Conservation (phyloP, 2,888 invertebrate species). For the Branchipolynoe longqiensis region DNA sequence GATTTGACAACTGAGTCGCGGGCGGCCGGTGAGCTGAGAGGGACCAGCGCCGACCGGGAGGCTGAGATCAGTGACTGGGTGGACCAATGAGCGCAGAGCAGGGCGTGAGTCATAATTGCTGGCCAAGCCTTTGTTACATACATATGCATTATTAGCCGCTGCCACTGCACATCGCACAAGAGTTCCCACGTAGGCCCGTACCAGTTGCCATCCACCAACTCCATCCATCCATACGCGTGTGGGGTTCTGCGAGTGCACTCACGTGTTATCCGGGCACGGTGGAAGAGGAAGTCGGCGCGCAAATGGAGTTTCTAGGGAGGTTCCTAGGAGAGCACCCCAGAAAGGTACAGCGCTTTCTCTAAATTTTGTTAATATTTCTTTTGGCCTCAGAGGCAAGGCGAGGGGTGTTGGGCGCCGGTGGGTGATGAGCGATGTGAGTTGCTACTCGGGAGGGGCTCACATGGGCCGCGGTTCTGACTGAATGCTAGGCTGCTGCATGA, state of each 20-base stretch:
- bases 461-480: not conserved
- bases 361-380: no score
- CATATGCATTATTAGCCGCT: conserved; percentile 56
- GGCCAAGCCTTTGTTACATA: conserved; percentile 55
- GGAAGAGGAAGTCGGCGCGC: no score
- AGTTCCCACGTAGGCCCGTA: not conserved
- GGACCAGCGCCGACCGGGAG: conserved; percentile 4
- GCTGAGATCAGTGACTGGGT: conserved; percentile 18
- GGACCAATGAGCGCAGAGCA: conserved; percentile 40
- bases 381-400: no score
- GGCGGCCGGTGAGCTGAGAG: conserved; percentile 28
- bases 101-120: conserved; percentile 57
- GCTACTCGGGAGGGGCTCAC: not conserved
- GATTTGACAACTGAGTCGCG: conserved; percentile 16
- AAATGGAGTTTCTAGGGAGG: conserved; percentile 47
- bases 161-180: conserved; percentile 20
- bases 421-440: no score
- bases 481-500: not conserved
- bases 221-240: not conserved
- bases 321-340: conserved; percentile 16
- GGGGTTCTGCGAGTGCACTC: no score
- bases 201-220: not conserved
- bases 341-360: conserved; percentile 30
- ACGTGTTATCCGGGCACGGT: no score
- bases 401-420: no score